phyloP scores from a whole-genome alignment of 1,140 invertebrate genomes.

The Nasonia longicornis region DNA sequence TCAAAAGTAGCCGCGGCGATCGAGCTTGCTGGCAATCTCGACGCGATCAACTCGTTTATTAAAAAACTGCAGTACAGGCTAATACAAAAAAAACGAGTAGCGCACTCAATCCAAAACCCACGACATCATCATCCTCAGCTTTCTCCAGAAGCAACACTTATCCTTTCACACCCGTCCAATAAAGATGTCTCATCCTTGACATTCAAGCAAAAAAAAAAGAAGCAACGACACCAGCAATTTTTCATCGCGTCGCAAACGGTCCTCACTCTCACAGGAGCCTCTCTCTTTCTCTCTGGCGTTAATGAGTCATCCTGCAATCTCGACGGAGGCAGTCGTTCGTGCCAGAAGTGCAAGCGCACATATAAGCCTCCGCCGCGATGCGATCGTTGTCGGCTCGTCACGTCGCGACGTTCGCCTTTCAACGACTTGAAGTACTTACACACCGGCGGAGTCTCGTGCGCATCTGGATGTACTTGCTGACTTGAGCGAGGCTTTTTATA shows the following conservation, averaged over 20 bases:
- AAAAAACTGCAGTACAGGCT: too few relatives aligned
- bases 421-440: conserved; percentile 23
- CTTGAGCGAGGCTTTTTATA: not conserved
- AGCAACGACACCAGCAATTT: not conserved
- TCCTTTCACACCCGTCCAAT: not conserved
- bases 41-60: too few relatives aligned
- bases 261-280: not conserved
- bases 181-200: not conserved
- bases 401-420: conserved; percentile 35
- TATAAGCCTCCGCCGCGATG: not conserved
- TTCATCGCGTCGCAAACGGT: not conserved
- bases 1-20: not conserved
- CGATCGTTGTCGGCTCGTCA: conserved; percentile 34
- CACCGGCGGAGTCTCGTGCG: not conserved
- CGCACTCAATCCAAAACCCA: too few relatives aligned
- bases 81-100: too few relatives aligned
- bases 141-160: not conserved
- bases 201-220: not conserved
- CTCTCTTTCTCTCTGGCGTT: conserved; percentile 44
- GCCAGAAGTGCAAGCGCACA: not conserved
- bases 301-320: conserved; percentile 38
- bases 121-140: not conserved
- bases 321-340: conserved; percentile 1
- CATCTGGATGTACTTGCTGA: conserved; percentile 13
- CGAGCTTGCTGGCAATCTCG: not conserved